Percentiles rank a stretch among this genome's conserved stretches.
phyloP scores from a whole-genome alignment of 2,888 invertebrate genomes.

The Tachystola acroxantha region DNA sequence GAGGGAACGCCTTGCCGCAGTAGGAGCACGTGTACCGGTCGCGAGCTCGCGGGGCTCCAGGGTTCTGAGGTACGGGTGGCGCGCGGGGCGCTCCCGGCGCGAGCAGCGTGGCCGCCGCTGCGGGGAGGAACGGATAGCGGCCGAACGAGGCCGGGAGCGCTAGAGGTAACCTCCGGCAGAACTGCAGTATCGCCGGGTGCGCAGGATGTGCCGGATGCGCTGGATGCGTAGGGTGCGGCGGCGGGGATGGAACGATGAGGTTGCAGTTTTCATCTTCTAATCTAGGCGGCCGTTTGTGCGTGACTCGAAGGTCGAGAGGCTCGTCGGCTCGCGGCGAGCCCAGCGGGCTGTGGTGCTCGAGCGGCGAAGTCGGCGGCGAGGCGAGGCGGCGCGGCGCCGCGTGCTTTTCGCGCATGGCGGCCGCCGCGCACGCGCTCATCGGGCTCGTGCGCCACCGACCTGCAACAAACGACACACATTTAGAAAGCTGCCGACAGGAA shows the following conservation, averaged over 20 bases:
- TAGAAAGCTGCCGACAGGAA: neutral
- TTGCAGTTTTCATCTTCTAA: constrained; percentile 93
- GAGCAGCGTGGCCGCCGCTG: constrained; percentile 65
- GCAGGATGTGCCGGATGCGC: constrained; percentile 80
- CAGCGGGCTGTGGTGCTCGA: constrained; percentile 68
- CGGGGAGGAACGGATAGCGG: constrained; percentile 69
- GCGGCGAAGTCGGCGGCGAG: constrained; percentile 70
- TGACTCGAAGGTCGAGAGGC: constrained; percentile 92
- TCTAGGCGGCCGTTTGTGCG: constrained; percentile 85
- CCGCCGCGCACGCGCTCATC: constrained; percentile 87
- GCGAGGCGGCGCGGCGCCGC: constrained; percentile 93
- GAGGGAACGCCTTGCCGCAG: constrained; percentile 97
- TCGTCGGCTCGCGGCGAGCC: constrained; percentile 80
- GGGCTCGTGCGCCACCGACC: constrained; percentile 79
- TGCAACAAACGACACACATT: constrained; percentile 36
- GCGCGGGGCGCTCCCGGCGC: constrained; percentile 62
- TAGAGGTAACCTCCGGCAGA: constrained; percentile 65
- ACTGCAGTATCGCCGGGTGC: constrained; percentile 67
- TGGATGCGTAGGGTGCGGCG: constrained; percentile 70
- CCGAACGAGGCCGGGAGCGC: constrained; percentile 70
- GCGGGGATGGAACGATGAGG: constrained; percentile 81
- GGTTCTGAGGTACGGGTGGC: constrained; percentile 58
- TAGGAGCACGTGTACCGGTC: constrained; percentile 98
- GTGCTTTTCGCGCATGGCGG: constrained; percentile 91
- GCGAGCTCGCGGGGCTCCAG: constrained; percentile 81